These are phyloP conservation scores for Solenodon paradoxus DNA, from an alignment of 2,113 vertebrate species.

Conservation along the genomic window DNA sequence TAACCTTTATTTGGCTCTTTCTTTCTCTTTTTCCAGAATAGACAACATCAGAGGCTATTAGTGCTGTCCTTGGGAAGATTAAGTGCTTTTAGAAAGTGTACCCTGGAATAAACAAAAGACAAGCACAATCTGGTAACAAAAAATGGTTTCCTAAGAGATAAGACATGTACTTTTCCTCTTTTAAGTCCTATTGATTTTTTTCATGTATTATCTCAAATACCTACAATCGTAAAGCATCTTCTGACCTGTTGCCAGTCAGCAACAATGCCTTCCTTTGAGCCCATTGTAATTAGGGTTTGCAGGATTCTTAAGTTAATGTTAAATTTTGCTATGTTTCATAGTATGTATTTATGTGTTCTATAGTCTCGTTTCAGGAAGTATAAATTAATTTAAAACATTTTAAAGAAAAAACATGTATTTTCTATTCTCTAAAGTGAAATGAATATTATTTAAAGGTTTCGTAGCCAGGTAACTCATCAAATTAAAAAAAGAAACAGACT, in stretches of 20 bases:
- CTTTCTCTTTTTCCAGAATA: background rate
- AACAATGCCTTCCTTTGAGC: background rate
- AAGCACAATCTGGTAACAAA: conserved; percentile 44
- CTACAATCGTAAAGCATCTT: background rate
- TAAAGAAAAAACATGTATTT: too few species aligned
- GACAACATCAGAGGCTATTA: conserved; percentile 58
- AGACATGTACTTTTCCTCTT: background rate
- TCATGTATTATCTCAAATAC: background rate
- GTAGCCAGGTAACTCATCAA: too few species aligned
- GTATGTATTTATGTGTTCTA: background rate
- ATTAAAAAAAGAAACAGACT: too few species aligned
- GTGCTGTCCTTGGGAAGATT: conserved; percentile 63
- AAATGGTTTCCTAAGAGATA: conserved; percentile 48
- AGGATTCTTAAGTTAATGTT: background rate
- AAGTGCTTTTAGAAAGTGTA: conserved; percentile 69
- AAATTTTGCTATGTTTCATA: background rate
- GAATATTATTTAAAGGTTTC: too few species aligned
- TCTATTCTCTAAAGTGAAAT: too few species aligned
- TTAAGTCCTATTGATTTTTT: background rate
- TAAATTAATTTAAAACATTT: too few species aligned
- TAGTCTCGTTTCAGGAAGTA: background rate
- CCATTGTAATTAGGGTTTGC: background rate
- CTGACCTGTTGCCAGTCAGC: background rate
- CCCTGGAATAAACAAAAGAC: conserved; percentile 60
- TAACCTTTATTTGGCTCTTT: conserved; percentile 43